Conservation (phyloP, 2,797 vertebrate species). For the Hephaestus fuliginosus region DNA sequence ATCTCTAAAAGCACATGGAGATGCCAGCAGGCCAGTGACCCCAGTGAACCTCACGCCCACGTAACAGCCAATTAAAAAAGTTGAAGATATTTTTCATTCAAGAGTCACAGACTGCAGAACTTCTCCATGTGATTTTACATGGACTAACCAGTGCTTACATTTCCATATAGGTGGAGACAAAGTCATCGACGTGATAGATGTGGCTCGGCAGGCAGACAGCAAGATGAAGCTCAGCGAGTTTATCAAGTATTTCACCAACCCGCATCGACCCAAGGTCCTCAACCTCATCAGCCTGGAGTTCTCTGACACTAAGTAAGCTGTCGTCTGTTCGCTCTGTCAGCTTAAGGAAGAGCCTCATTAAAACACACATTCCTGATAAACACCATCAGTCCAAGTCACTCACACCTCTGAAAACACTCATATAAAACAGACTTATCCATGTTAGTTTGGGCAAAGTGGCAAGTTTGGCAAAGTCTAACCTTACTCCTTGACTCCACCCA, state of each 20-base stretch:
- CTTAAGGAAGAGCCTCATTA: neutral
- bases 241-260: conserved; percentile 94
- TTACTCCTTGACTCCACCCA: neutral
- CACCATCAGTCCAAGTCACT: neutral
- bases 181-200: conserved; percentile 98
- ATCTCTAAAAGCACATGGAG: conserved; percentile 61
- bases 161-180: conserved; percentile 92
- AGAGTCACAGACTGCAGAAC: neutral
- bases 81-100: conserved; percentile 28
- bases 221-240: conserved; percentile 99
- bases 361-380: neutral
- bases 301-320: conserved; percentile 96
- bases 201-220: conserved; percentile 98
- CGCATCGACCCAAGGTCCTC: conserved; percentile 95
- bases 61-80: conserved; percentile 62
- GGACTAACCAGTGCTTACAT: neutral
- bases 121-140: neutral
- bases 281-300: conserved; percentile 99
- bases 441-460: no score
- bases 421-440: neutral
- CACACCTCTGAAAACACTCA: neutral
- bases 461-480: neutral
- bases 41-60: conserved; percentile 52
- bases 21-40: conserved; percentile 62
- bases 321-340: neutral